Evolutionary conservation across 2,888 invertebrate genomes (phyloP).

Genomic region (Orthosia gothica): DNA sequence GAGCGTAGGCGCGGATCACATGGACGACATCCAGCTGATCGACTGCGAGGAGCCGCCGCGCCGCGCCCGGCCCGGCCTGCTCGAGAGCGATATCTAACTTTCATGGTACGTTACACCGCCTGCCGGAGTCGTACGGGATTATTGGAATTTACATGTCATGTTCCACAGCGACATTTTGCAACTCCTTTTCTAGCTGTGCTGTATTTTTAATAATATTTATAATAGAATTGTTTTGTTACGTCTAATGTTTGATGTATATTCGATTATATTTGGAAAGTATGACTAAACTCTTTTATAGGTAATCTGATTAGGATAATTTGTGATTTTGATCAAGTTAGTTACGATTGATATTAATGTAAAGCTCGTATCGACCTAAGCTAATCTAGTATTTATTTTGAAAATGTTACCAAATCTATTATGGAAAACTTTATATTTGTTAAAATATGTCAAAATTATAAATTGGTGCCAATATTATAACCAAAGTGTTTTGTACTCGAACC

Average conservation of each 20-base stretch:
- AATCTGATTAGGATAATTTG: conserved; percentile 51
- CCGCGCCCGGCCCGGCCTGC: conserved; percentile 79
- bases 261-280: conserved; percentile 68
- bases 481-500: conserved; percentile 58
- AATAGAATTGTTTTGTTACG: conserved; percentile 58
- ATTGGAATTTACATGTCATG: conserved; percentile 37
- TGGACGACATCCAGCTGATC: conserved; percentile 85
- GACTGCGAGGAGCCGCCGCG: conserved; percentile 82
- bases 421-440: conserved; percentile 57
- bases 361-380: conserved; percentile 51
- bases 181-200: conserved; percentile 34
- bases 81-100: conserved; percentile 87
- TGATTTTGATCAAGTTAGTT: conserved; percentile 42
- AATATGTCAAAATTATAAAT: conserved; percentile 71
- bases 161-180: conserved; percentile 13
- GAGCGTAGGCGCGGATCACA: conserved; percentile 70
- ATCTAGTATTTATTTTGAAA: conserved; percentile 49
- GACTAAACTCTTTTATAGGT: conserved; percentile 69
- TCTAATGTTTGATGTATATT: conserved; percentile 67
- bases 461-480: conserved; percentile 83
- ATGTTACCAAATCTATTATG: conserved; percentile 53
- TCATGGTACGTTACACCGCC: conserved; percentile 34
- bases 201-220: conserved; percentile 55
- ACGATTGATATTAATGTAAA: conserved; percentile 46
- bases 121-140: conserved; percentile 33